Evolutionary conservation across 2,888 invertebrate species (phyloP), one percentile per base, ranked within the genome.

Genomic region (Abscondita cerata): DNA sequence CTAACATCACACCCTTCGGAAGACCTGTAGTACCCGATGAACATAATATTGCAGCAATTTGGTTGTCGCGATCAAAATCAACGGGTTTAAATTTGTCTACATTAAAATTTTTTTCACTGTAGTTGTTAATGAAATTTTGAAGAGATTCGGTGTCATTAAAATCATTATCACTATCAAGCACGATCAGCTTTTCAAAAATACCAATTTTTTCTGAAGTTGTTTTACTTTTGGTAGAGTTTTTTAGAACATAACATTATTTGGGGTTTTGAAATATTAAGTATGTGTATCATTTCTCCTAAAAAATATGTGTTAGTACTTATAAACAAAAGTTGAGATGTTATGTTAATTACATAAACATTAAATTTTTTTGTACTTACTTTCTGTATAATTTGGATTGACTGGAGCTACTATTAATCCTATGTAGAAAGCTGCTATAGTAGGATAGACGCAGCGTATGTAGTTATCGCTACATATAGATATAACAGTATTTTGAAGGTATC

Each of bases 1-100:
- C 85, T 47, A 89, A 75, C 78, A 85, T 81, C 0, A 89, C 88
- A 25, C 87, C 88, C 77, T 89, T 89, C 0, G 89, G 87, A 70
- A 88, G 77, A 0, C 90, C 90, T 11, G 86, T 86, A 0, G 90
- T 90, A 41, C 90, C 90, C 57, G 89, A 89, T 33, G 89, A 90
- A 76, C 86, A 89, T 61, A 89, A 48, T 13, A 75, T 69, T 15
- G 70, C 65, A 2, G 73, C 72, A 0, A 73, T 66, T 4, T 70
- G 68, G 40, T 70, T 62, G 2, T 59, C 58, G 2, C 66, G 18
- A 61, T 73, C 60, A 8, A 70, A 48, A 12, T 63, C 38, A 2
- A 46, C 20, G 11, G 62, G 60, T 36, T 54, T 15, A 41, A 64
- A 64, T 1, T 44, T 52, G 11, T 48, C 41, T 11, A 52, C 38